A percentile compares a stretch with the other conserved stretches of the same genome.
Evolutionary conservation across 2,113 vertebrate species (phyloP).

Genomic region (Dicerorhinus sumatrensis): DNA sequence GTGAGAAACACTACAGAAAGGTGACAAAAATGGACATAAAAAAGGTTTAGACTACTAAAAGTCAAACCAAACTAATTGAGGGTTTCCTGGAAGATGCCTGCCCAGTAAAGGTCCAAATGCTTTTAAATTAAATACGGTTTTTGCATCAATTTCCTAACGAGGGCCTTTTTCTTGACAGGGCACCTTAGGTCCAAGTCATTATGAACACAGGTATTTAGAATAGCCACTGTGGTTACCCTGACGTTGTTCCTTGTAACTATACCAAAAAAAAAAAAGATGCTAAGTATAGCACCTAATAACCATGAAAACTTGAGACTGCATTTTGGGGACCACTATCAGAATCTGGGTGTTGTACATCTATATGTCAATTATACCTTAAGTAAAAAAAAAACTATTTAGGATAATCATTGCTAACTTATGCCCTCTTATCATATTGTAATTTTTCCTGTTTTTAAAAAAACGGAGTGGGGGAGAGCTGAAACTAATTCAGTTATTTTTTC

Average conservation of each 20-base stretch:
- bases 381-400: neutral
- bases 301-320: neutral
- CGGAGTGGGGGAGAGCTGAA: neutral
- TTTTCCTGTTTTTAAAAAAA: neutral
- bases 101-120: neutral
- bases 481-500: neutral
- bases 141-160: neutral
- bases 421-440: neutral
- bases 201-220: neutral
- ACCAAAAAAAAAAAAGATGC: neutral
- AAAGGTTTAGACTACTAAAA: neutral
- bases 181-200: neutral
- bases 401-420: neutral
- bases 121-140: conserved; percentile 2
- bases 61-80: neutral
- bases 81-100: neutral
- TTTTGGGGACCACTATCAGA: neutral
- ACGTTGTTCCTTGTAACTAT: neutral
- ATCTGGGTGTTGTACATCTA: neutral
- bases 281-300: neutral
- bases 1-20: neutral
- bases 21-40: neutral
- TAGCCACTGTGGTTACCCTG: neutral
- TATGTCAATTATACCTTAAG: neutral
- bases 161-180: neutral